Percentiles rank a stretch among this genome's conserved stretches.
Evolutionary conservation across 2,797 vertebrate species (phyloP).

Genomic region (Semaprochilodus insignis): DNA sequence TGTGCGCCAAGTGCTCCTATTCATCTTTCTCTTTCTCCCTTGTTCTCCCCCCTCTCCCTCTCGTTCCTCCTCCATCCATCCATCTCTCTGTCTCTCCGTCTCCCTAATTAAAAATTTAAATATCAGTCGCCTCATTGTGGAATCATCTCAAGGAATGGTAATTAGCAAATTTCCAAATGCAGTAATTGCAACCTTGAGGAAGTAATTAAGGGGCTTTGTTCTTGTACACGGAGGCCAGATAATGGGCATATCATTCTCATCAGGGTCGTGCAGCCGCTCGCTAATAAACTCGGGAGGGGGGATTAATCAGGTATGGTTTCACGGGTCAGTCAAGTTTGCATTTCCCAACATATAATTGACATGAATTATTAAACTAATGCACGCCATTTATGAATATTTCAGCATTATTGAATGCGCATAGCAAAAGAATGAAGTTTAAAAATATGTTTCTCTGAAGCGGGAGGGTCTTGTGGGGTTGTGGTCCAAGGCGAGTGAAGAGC

Average conservation of each 20-base stretch:
- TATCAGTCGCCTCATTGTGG: constrained; percentile 62
- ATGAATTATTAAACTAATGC: constrained; percentile 58
- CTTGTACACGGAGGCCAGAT: constrained; percentile 54
- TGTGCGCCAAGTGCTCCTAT: constrained; percentile 57
- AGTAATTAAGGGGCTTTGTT: constrained; percentile 68
- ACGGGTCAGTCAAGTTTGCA: constrained; percentile 57
- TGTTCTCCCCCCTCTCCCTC: constrained; percentile 14
- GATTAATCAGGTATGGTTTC: constrained; percentile 57
- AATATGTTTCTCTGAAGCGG: neutral
- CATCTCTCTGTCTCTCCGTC: constrained; percentile 35
- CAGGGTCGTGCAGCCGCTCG: constrained; percentile 38
- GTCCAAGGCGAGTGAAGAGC: neutral
- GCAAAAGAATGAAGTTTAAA: constrained; percentile 15
- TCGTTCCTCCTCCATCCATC: constrained; percentile 1
- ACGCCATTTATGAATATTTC: constrained; percentile 52
- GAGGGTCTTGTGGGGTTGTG: neutral
- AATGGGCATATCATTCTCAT: constrained; percentile 62
- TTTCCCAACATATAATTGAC: constrained; percentile 53
- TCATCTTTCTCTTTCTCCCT: constrained; percentile 47
- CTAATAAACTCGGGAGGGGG: constrained; percentile 42
- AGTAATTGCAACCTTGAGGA: constrained; percentile 73
- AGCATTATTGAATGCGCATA: constrained; percentile 37
- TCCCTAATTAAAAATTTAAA: constrained; percentile 68
- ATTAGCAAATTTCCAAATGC: constrained; percentile 68
- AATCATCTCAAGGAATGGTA: constrained; percentile 68